Base-by-base conservation (phyloP, 2,888 invertebrate species). In the Allacma fusca region DNA sequence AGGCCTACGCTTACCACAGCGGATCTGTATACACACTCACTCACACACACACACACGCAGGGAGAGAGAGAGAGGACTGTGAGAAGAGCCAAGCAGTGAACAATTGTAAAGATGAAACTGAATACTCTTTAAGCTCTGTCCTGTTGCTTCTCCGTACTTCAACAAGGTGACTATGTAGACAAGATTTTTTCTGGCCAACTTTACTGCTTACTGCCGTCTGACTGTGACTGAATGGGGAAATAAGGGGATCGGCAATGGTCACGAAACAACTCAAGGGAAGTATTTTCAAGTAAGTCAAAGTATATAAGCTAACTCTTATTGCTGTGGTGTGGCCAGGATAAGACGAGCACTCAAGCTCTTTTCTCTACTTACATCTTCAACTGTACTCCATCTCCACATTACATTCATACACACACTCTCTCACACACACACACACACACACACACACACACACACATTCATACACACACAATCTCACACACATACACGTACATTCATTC, bases 171-270 rank as follows among this genome's bases (percentile, higher is more conserved):
- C 69, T 43, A 69, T 57, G 71, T 65, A 65, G 65, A 24, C 65
- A 65, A 65, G 26, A 65, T 65, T 65, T 65, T 65, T 65, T 65
- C 65, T 65, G 13, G 28, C 71, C 79, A 76, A 80, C 81, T 81
- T 81, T 72, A 80, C 81, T 78, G 80, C 79, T 83, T 80, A 81
- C 83, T 83, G 81, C 78, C 79, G 75, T 78, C 79, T 80, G 83
- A 81, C 83, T 75, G 65, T 71, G 26, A 75, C 40, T 83, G 81
- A 81, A 81, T 80, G 83, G 81, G 78, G 80, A 80, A 80, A 65
- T 64, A 80, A 75, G 81, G 81, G 81, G 82, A 81, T 79, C 78
- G 81, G 79, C 71, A 29, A 13, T 34, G 62, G 73, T 29, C 64
- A 40, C 24, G 65, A 65, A 29, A 65, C 28, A 65, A 24, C 26